These are phyloP conservation scores for Pseudochaenichthys georgianus DNA, from an alignment of 2,797 vertebrate species.

Conservation along the genomic window DNA sequence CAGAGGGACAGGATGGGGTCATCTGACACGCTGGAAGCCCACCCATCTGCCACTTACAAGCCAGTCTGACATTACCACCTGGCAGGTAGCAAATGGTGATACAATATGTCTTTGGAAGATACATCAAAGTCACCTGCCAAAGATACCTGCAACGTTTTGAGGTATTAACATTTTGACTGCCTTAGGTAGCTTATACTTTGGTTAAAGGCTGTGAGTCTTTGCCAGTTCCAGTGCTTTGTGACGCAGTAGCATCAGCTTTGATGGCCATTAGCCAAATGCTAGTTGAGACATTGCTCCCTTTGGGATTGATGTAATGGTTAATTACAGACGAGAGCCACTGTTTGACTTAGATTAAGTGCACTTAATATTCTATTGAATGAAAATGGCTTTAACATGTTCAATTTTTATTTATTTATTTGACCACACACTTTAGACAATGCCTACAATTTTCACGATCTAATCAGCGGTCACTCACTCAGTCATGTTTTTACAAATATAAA, in stretches of 20 bases:
- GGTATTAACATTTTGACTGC: slow-evolving; percentile 33
- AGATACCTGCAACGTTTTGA: slow-evolving; percentile 38
- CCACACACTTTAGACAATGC: background rate
- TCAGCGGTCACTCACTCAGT: background rate
- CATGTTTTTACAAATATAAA: background rate
- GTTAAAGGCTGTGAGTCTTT: slow-evolving; percentile 16
- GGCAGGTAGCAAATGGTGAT: slow-evolving; percentile 34
- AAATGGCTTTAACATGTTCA: background rate
- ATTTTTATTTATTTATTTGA: background rate
- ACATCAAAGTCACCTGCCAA: slow-evolving; percentile 46
- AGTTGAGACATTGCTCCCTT: slow-evolving; percentile 30
- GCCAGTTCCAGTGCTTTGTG: slow-evolving; percentile 3
- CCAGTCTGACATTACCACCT: slow-evolving; percentile 43
- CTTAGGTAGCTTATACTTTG: background rate
- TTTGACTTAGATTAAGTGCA: slow-evolving; percentile 9
- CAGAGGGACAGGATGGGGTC: slow-evolving; percentile 45
- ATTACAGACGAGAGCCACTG: slow-evolving; percentile 20
- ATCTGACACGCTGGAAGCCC: slow-evolving; percentile 38
- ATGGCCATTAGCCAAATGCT: slow-evolving; percentile 34
- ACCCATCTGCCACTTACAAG: slow-evolving; percentile 46
- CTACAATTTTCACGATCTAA: background rate
- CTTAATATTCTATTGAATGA: background rate
- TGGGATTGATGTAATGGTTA: slow-evolving; percentile 29
- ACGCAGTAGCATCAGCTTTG: slow-evolving; percentile 14
- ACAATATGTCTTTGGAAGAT: slow-evolving; percentile 43